phyloP scores from a whole-genome alignment of 1,140 invertebrate species.

The Mercenaria mercenaria region DNA sequence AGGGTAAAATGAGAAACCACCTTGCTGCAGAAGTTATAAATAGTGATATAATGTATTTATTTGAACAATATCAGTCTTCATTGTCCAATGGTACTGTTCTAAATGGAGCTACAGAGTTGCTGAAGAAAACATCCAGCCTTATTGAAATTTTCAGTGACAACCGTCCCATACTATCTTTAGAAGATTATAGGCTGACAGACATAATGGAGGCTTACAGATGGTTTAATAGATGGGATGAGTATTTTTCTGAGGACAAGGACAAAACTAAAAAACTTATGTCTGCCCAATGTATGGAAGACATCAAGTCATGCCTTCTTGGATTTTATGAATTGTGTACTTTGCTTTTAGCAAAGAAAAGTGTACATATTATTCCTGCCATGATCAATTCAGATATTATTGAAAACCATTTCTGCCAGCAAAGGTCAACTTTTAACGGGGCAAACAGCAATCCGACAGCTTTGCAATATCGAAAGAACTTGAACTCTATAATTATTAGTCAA shows the following conservation, averaged over 20 bases:
- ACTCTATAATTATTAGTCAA: conserved; percentile 54
- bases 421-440: conserved; percentile 53
- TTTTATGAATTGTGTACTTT: not conserved
- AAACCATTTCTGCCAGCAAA: conserved; percentile 63
- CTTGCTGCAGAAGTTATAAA: not conserved
- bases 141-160: conserved; percentile 20
- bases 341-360: not conserved
- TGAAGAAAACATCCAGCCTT: conserved; percentile 11
- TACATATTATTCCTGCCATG: not conserved
- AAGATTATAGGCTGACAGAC: not conserved
- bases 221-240: conserved; percentile 11
- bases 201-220: not conserved
- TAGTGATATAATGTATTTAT: conserved; percentile 18
- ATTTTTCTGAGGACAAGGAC: too few species aligned
- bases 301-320: not conserved
- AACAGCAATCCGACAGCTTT: conserved; percentile 58
- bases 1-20: conserved; percentile 20
- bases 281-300: not conserved
- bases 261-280: conserved; percentile 21
- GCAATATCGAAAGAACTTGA: conserved; percentile 42
- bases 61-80: not conserved
- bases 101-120: conserved; percentile 14
- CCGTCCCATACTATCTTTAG: not conserved
- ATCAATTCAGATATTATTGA: conserved; percentile 67
- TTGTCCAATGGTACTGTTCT: not conserved